Evolutionary conservation across 2,888 invertebrate species (phyloP).

Genomic region (Temnothorax unifasciatus): DNA sequence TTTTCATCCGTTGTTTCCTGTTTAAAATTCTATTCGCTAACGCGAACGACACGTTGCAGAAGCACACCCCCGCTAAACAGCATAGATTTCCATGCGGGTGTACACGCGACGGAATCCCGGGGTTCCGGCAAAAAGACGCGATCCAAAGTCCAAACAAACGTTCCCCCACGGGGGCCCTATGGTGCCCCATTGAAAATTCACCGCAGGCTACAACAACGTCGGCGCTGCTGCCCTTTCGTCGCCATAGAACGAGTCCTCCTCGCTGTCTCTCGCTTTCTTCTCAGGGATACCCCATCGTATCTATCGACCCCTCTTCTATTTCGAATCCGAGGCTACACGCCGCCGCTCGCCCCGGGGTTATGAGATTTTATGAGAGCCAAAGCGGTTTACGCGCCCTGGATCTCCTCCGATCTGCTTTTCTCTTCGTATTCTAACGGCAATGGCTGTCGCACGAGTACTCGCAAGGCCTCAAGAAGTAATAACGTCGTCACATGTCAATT

Average conservation of each 20-base stretch:
- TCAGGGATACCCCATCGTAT: slow-evolving; percentile 37
- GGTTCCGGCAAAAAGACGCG: slow-evolving; percentile 73
- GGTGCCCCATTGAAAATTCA: slow-evolving; percentile 81
- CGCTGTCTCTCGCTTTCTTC: slow-evolving; percentile 50
- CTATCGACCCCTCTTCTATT: slow-evolving; percentile 67
- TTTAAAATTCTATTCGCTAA: background rate
- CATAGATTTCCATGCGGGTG: slow-evolving; percentile 24
- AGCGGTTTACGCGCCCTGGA: slow-evolving; percentile 81
- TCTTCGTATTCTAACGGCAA: slow-evolving; percentile 43
- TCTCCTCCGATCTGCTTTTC: slow-evolving; percentile 52
- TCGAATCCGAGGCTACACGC: slow-evolving; percentile 40
- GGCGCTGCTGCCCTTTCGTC: slow-evolving; percentile 50
- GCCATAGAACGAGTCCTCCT: slow-evolving; percentile 38
- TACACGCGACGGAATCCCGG: slow-evolving; percentile 70
- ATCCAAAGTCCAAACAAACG: slow-evolving; percentile 83
- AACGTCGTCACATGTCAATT: slow-evolving; percentile 15
- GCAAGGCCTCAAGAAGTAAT: slow-evolving; percentile 26
- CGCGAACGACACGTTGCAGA: background rate
- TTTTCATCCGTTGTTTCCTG: background rate
- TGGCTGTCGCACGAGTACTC: slow-evolving; percentile 19
- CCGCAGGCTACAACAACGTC: slow-evolving; percentile 72
- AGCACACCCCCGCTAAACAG: background rate
- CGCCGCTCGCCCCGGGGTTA: slow-evolving; percentile 79
- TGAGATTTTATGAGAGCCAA: slow-evolving; percentile 85
- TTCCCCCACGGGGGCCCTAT: slow-evolving; percentile 52